Percentiles rank a stretch among this genome's conserved stretches.
These are phyloP conservation scores for Lasioglossum morio DNA, from an alignment of 2,888 invertebrate species.

Conservation along the genomic window DNA sequence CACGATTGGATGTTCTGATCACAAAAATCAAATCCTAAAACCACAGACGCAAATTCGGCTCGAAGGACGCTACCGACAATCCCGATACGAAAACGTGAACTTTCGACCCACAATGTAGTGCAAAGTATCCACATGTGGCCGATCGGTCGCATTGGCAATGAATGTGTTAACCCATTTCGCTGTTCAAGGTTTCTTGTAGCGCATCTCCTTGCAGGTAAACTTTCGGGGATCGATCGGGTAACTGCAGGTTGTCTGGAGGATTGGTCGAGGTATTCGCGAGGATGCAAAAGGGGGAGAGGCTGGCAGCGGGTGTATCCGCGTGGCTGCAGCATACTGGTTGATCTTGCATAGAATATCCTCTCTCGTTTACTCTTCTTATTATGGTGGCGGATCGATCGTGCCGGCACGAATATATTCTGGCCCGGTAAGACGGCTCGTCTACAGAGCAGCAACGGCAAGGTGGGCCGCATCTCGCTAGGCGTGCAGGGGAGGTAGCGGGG, in stretches of 20 bases:
- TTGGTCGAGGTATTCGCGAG: slow-evolving; percentile 49
- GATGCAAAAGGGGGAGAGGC: slow-evolving; percentile 26
- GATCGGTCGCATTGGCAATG: background rate
- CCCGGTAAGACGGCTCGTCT: slow-evolving; percentile 64
- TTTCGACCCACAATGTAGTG: too few species aligned
- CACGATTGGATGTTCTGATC: too few species aligned
- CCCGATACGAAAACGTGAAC: too few species aligned
- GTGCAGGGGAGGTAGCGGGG: background rate
- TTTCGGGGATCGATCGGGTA: slow-evolving; percentile 57
- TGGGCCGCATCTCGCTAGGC: slow-evolving; percentile 50
- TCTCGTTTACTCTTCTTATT: slow-evolving; percentile 77
- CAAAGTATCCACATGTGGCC: background rate
- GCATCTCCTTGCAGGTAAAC: slow-evolving; percentile 55
- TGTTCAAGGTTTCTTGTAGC: slow-evolving; percentile 24
- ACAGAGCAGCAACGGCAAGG: slow-evolving; percentile 36
- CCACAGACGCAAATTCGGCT: too few species aligned
- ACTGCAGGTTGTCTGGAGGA: slow-evolving; percentile 43
- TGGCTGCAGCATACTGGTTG: slow-evolving; percentile 60
- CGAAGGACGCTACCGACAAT: too few species aligned
- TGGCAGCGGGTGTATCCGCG: slow-evolving; percentile 55
- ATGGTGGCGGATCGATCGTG: slow-evolving; percentile 73
- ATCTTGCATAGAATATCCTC: slow-evolving; percentile 74
- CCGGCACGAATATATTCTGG: slow-evolving; percentile 66
- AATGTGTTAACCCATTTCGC: slow-evolving; percentile 44
- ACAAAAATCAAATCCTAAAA: too few species aligned